A percentile compares a stretch with the other conserved stretches of the same genome.
Evolutionary conservation across 2,797 vertebrate species (phyloP).

Genomic region (Girardinus metallicus): DNA sequence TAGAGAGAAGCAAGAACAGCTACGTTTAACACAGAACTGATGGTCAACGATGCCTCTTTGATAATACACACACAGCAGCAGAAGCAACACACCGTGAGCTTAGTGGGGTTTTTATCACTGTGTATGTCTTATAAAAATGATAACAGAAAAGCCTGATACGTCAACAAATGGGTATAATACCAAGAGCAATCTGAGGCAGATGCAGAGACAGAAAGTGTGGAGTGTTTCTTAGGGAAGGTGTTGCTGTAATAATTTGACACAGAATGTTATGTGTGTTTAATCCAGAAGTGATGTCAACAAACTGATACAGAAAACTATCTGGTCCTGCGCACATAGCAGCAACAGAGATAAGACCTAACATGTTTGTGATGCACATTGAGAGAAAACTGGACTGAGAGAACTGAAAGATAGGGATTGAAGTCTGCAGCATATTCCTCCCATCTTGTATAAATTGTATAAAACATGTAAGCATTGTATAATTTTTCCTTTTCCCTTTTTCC

Average conservation of each 20-base stretch:
- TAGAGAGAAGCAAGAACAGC: too few species aligned
- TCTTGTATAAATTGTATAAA: background rate
- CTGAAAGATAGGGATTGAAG: background rate
- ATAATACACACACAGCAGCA: background rate
- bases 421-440: background rate
- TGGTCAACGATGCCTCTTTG: background rate
- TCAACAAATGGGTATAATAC: too few species aligned
- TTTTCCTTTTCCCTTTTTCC: background rate
- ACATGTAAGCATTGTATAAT: background rate
- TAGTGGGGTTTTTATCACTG: background rate
- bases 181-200: background rate
- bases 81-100: background rate
- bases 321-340: background rate
- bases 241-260: background rate
- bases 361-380: background rate
- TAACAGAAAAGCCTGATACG: too few species aligned
- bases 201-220: background rate
- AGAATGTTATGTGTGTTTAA: background rate
- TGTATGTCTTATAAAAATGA: background rate
- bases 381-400: background rate
- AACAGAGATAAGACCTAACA: background rate
- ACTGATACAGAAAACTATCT: background rate
- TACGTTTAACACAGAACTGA: too few species aligned
- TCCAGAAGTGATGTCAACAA: background rate
- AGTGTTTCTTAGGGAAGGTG: background rate